A percentile compares a stretch with the other conserved stretches of the same genome.
Conservation (phyloP, 1,140 invertebrate genomes). For the Zaprionus inermis region DNA sequence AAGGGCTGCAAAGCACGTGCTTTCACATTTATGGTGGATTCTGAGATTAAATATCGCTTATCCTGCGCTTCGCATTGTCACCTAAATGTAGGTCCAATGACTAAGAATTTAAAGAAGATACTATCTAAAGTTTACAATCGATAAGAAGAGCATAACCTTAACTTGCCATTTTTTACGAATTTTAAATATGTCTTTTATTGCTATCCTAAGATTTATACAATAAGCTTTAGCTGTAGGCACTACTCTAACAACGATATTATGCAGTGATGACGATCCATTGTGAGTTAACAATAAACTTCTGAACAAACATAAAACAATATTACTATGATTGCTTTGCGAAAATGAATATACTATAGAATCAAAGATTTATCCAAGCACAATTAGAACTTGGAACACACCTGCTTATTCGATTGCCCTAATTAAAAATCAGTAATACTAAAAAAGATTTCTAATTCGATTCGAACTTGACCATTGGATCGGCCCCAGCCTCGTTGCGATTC, state of each 20-base stretch:
- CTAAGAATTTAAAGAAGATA: background rate
- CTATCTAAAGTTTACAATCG: background rate
- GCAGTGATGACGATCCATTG: background rate
- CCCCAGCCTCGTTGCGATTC: constrained; percentile 41
- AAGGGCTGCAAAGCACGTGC: constrained; percentile 59
- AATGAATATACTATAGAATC: background rate
- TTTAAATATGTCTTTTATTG: constrained; percentile 21
- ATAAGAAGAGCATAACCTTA: constrained; percentile 3
- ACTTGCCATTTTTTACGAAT: background rate
- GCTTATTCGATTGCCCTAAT: constrained; percentile 29
- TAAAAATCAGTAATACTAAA: background rate
- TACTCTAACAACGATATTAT: background rate
- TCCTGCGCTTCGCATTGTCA: constrained; percentile 53
- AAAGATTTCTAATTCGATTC: constrained; percentile 24
- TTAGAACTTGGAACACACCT: background rate
- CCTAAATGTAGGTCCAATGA: constrained; percentile 21
- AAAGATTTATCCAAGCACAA: background rate
- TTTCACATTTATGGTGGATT: constrained; percentile 43
- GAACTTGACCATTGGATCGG: constrained; percentile 31
- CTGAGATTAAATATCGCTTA: constrained; percentile 55
- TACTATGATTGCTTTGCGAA: background rate
- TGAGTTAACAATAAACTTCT: constrained; percentile 5
- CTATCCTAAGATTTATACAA: constrained; percentile 1
- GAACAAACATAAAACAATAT: background rate
- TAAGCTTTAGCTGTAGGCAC: constrained; percentile 7